Percentiles rank a stretch among this genome's conserved stretches.
Evolutionary conservation across 2,888 invertebrate genomes (phyloP).

Genomic region (Ptychoptera contaminata): DNA sequence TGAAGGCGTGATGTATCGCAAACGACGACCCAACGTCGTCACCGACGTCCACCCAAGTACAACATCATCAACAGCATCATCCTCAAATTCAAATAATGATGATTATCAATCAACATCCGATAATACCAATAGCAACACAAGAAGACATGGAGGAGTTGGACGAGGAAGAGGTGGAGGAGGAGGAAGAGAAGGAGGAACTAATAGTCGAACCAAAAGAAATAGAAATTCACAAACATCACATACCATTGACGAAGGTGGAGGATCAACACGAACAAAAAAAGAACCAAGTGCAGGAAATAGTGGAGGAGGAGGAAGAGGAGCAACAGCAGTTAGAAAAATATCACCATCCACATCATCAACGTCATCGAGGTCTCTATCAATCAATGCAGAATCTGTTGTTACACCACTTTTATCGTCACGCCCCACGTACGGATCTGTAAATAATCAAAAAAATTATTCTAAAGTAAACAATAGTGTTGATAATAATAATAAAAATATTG

Average conservation of each 20-base stretch:
- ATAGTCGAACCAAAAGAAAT: conserved; percentile 5
- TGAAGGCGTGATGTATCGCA: conserved; percentile 39
- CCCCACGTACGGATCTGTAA: conserved; percentile 22
- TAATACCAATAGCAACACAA: not conserved
- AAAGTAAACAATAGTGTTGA: no score
- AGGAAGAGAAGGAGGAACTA: conserved; percentile 8
- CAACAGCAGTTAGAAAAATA: no score
- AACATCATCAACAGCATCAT: not conserved
- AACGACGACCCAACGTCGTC: conserved; percentile 16
- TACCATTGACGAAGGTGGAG: not conserved
- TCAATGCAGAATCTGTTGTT: conserved; percentile 14
- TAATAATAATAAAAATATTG: no score
- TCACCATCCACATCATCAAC: no score
- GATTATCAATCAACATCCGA: no score
- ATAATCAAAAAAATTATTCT: conserved; percentile 6
- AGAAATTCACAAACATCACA: no score
- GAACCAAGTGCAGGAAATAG: no score
- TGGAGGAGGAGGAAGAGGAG: no score
- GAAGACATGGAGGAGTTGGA: not conserved
- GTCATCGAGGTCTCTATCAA: conserved; percentile 13
- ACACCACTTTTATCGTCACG: conserved; percentile 13
- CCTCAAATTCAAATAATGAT: not conserved
- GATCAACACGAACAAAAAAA: not conserved
- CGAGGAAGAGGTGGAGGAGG: conserved; percentile 8
- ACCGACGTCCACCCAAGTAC: not conserved